phyloP scores from a whole-genome alignment of 1,140 invertebrate species.

The Araneus ventricosus region DNA sequence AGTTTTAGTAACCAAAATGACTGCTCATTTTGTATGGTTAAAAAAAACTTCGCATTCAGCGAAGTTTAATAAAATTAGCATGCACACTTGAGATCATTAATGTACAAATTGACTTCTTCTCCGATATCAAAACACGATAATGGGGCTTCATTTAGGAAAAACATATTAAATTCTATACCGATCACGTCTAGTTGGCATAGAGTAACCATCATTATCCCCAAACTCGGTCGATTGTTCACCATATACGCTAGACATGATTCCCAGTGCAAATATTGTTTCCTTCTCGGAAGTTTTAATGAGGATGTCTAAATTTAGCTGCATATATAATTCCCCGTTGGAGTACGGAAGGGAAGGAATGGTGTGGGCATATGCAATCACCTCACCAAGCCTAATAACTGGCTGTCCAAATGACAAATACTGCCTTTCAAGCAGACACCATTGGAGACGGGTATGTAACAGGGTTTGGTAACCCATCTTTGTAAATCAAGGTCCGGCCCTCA shows the following conservation, averaged over 20 bases:
- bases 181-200: not conserved
- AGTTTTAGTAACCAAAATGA: too few species aligned
- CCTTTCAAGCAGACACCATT: conserved; percentile 27
- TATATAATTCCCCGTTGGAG: conserved; percentile 18
- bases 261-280: conserved; percentile 38
- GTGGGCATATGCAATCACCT: conserved; percentile 26
- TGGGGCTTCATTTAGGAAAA: not conserved
- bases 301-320: conserved; percentile 33
- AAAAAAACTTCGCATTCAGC: too few species aligned
- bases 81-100: too few species aligned
- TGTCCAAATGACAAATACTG: conserved; percentile 59
- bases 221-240: not conserved
- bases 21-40: too few species aligned
- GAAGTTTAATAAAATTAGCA: too few species aligned
- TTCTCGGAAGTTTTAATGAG: conserved; percentile 48
- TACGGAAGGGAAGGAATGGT: not conserved
- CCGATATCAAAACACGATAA: not conserved
- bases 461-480: conserved; percentile 61
- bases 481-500: conserved; percentile 50
- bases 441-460: conserved; percentile 52
- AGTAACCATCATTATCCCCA: not conserved
- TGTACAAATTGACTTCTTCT: not conserved
- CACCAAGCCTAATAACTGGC: conserved; percentile 40
- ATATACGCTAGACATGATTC: not conserved
- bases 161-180: not conserved